Evolutionary conservation across 2,888 invertebrate genomes (phyloP), one percentile per base, ranked within the genome.

Genomic region (Orthosia incerta): DNA sequence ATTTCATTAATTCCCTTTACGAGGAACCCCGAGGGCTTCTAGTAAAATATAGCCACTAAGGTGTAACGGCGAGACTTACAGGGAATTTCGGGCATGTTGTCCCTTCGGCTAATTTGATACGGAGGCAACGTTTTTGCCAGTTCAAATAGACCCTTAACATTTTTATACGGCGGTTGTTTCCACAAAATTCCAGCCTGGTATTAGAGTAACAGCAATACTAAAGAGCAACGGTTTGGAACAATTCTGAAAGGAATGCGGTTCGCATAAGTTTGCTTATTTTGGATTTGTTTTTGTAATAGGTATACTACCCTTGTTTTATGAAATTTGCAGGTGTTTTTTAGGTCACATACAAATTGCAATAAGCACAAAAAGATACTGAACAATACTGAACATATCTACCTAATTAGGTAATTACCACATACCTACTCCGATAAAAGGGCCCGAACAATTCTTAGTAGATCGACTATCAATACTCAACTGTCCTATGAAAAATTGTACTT

Each of bases 1-100:
- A 89, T 91, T 91, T 89, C 89, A 91, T 91, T 91, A 90, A 91
- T 91, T 90, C 89, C 86, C 87, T 90, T 90, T 89, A 90, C 90
- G 90, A 87, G 86, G 81, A 78, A 66, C 81, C 87, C 85, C 73
- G 81, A 84, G 78, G 85, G 86, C 74, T 61, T 71, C 83, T 67
- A 85, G 87, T 89, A 85, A 90, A 90, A 90, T 89, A 89, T 88
- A 67, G 85, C 80, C 79, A 75, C 76, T 71, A 77, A 85, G 86
- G 87, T 86, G 76, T 82, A 86, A 85, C 73, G 85, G 74, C 64
- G 71, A 79, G 79, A 76, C 76, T 78, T 69, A 82, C 76, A 63
- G 82, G 76, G 79, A 84, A 88, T 87, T 85, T 84, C 66, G 69
- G 81, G 79, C 76, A 79, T 78, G 83, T 80, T 85, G 87, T 83